Evolutionary conservation across 2,888 invertebrate species (phyloP).

Genomic region (Busseola fusca): DNA sequence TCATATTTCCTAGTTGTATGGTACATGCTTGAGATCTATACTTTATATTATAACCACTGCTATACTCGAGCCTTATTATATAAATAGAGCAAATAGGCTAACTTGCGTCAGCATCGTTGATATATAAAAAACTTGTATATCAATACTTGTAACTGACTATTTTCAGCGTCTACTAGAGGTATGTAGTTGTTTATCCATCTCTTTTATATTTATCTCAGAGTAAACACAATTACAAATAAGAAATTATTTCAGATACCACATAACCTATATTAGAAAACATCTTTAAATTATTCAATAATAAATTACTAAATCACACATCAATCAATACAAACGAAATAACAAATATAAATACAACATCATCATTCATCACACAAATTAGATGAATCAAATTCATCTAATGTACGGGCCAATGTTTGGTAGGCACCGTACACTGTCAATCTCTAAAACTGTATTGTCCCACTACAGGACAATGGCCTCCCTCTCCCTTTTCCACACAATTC

Average conservation of each 20-base stretch:
- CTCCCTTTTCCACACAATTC: too few relatives aligned
- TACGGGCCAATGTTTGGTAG: too few relatives aligned
- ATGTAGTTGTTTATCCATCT: constrained; percentile 24
- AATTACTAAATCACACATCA: too few relatives aligned
- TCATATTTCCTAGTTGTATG: constrained; percentile 64
- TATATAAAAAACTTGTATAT: too few relatives aligned
- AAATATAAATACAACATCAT: not conserved
- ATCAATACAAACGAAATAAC: not conserved
- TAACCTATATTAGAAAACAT: too few relatives aligned
- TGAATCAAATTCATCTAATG: not conserved
- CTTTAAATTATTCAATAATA: too few relatives aligned
- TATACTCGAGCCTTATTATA: constrained; percentile 31
- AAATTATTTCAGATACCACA: too few relatives aligned
- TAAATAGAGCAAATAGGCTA: constrained; percentile 20
- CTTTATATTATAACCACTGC: constrained; percentile 36
- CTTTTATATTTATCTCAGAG: constrained; percentile 14
- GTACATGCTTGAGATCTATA: constrained; percentile 39
- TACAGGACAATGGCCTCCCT: too few relatives aligned
- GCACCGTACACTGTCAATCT: too few relatives aligned
- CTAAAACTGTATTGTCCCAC: too few relatives aligned
- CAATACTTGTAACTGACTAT: constrained; percentile 14
- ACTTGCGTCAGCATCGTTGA: constrained; percentile 37
- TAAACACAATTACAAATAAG: constrained; percentile 9
- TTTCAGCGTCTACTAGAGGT: constrained; percentile 17
- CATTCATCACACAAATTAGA: not conserved